Evolutionary conservation across 2,888 invertebrate genomes (phyloP).

Genomic region (Rutpela maculata): DNA sequence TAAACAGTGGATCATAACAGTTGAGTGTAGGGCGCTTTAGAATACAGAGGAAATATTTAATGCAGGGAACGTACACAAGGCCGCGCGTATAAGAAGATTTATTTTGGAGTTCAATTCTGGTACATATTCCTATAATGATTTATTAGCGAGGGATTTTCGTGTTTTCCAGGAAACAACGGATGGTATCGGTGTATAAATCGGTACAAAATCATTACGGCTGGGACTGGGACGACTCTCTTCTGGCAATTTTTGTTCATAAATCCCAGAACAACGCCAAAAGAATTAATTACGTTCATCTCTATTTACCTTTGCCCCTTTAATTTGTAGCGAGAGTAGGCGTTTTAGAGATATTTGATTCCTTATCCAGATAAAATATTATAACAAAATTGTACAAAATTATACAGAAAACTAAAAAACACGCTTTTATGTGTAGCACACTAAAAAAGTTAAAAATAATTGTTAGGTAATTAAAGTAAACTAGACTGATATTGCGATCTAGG

Average conservation of each 20-base stretch:
- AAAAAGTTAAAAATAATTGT: too few relatives aligned
- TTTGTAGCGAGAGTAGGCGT: too few relatives aligned
- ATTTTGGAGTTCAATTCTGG: slow-evolving; percentile 16
- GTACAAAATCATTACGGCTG: neutral
- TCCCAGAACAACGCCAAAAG: neutral
- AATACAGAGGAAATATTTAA: slow-evolving; percentile 12
- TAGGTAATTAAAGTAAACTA: too few relatives aligned
- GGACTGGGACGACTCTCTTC: neutral
- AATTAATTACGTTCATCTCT: too few relatives aligned
- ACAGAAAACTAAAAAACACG: too few relatives aligned
- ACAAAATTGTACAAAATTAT: too few relatives aligned
- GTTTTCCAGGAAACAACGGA: neutral
- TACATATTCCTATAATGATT: slow-evolving; percentile 18
- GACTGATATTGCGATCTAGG: too few relatives aligned
- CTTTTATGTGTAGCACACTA: too few relatives aligned
- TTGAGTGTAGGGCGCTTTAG: slow-evolving; percentile 19
- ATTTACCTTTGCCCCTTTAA: too few relatives aligned
- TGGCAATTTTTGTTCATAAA: neutral
- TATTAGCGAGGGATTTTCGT: slow-evolving; percentile 12
- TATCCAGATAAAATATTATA: too few relatives aligned
- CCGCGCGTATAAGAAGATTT: slow-evolving; percentile 18
- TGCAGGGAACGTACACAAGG: slow-evolving; percentile 2
- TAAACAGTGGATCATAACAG: slow-evolving; percentile 30
- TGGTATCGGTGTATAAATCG: slow-evolving; percentile 8
- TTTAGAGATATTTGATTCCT: too few relatives aligned